Base-by-base conservation (phyloP, 1,140 invertebrate species). In the Lordiphosa stackelbergi region DNA sequence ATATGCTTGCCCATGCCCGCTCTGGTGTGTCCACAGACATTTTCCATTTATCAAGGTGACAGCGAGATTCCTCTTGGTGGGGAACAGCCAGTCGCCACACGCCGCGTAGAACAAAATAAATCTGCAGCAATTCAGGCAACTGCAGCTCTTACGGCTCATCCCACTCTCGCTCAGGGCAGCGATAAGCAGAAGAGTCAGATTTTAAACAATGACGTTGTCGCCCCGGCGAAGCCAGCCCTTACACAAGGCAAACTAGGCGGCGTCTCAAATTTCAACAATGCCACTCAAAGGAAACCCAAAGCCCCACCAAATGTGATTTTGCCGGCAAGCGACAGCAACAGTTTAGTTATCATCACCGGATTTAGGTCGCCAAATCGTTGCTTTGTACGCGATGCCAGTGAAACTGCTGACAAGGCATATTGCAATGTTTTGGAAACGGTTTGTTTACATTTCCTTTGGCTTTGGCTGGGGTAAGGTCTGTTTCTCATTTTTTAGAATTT, bases 331-430 rank as follows among this genome's bases (percentile, higher is more conserved):
- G n/a, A n/a, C 4, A 64, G n/a, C 42, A 53, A 59, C 6, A 64
- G 41, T 11, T 2, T 41, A 11, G 55, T 83, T 1, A 42, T 28
- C 35, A 12, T 85, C 0, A 52, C 22, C 0, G 60, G 55, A 3
- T 86, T 86, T 38, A 41, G 55, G n/a, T 73, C 69, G 0, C 10
- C 66, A 2, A 86, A 86, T 52, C 61, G 68, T 12, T 86, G 84
- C 40, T 57, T 56, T 28, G 22, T 86, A 0, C 73, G 84, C 6
- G 57, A 55, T 8, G 47, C 54, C 4, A 69, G 40, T 35, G 38
- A 61, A 52, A 4, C 19, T 6, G 54, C 60, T 42, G 60, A 64
- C 10, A 49, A 48, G 31, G 69, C 64, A 22, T 54, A 58, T 62
- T 36, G 9, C 0, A 19, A 51, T 13, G 13, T 81, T 6, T 57